Percentiles rank a stretch among this genome's conserved stretches.
These are phyloP conservation scores for Serripes groenlandicus DNA, from an alignment of 2,888 invertebrate species.

Conservation along the genomic window DNA sequence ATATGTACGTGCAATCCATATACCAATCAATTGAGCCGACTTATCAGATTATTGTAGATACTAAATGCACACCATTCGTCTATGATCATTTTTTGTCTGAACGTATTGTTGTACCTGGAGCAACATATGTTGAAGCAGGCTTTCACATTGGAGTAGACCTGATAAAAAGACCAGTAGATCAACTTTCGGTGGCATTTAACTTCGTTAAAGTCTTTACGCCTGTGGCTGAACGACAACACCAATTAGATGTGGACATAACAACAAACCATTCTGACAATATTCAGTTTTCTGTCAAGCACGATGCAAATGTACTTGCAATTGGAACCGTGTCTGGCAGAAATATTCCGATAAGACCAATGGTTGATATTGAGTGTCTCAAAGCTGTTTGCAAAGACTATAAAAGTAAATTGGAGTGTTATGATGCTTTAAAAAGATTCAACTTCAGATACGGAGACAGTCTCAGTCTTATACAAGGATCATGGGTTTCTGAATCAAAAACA, in stretches of 20 bases:
- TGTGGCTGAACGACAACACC: not conserved
- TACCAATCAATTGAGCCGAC: not conserved
- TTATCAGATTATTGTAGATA: constrained; percentile 37
- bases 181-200: constrained; percentile 33
- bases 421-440: constrained; percentile 39
- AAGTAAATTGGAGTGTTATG: constrained; percentile 47
- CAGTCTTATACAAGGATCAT: constrained; percentile 51
- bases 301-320: not conserved
- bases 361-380: constrained; percentile 49
- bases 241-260: not conserved
- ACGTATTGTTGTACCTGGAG: constrained; percentile 65
- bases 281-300: not conserved
- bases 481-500: constrained; percentile 57
- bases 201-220: constrained; percentile 51
- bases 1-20: constrained; percentile 3
- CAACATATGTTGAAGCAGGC: constrained; percentile 65
- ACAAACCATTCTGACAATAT: not conserved
- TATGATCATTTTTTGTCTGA: constrained; percentile 65
- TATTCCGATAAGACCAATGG: not conserved
- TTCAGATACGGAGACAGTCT: constrained; percentile 62
- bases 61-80: constrained; percentile 60
- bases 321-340: not conserved
- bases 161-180: not conserved
- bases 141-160: constrained; percentile 51
- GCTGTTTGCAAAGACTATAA: constrained; percentile 36